Evolutionary conservation across 1,140 invertebrate genomes (phyloP), one percentile per base, ranked within the genome.

Genomic region (Liolophura sinensis): DNA sequence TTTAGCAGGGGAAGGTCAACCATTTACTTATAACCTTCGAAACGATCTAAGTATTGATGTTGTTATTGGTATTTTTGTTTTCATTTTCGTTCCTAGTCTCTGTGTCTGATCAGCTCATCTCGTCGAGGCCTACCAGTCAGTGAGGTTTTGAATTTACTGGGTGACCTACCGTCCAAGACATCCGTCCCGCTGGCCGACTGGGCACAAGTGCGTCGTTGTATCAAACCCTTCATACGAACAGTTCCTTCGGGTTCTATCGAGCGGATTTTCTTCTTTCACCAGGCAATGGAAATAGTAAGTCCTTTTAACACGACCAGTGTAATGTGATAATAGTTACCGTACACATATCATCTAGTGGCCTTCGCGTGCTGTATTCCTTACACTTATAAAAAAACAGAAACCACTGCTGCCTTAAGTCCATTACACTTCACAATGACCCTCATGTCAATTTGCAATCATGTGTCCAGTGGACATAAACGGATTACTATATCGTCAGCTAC

Each of bases 181-280:
- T 46, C 60, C 16, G 51, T 73, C 16, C 71, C 78, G 31, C 61
- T 66, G 1, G 49, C 79, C 24, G 62, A 73, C 51, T 79, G 76
- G 77, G 71, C 73, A 4, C 72, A 72, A 46, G 68, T 73, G 1
- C 67, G 72, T 27, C 67, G 77, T n/a, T 48, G 62, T n/a, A 57
- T 80, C 6, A 79, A 77, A 51, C 74, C 72, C 12, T 79, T 77
- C 60, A 64, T 76, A 16, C 64, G 68, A 52, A 66, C 40, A 3
- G 60, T 68, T 0, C 66, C 65, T 15, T 62, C 63, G 1, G 57
- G 61, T 59, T 20, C 27, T 20, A 54, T 59, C 15, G 67, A 68
- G 47, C 59, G 60, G 12, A 62, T 78, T 7, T 69, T 62, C 20
- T 78, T 75, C 63, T 68, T 65, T 20, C 76, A 78, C 58, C 63